A percentile compares a stretch with the other conserved stretches of the same genome.
Evolutionary conservation across 2,113 vertebrate species (phyloP).

Genomic region (Aptenodytes forsteri): DNA sequence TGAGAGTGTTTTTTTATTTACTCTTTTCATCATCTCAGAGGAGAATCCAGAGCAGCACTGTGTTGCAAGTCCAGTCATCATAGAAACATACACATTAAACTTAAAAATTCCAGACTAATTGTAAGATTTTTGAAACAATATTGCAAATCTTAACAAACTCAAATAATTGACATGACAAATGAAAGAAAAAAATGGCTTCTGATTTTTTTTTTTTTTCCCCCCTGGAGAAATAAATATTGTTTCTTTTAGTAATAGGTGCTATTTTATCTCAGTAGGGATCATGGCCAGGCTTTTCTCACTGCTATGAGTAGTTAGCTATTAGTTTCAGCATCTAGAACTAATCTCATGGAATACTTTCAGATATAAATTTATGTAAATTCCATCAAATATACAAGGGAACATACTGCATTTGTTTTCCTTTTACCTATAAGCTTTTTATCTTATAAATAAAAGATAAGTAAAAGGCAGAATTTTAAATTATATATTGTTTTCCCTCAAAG

Average conservation of each 20-base stretch:
- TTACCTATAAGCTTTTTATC: background rate
- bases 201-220: background rate
- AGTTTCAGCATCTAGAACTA: background rate
- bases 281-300: background rate
- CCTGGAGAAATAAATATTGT: background rate
- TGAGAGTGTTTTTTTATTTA: background rate
- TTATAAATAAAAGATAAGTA: background rate
- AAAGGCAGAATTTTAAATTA: background rate
- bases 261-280: background rate
- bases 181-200: background rate
- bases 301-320: background rate
- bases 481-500: background rate
- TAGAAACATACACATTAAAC: background rate
- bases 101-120: background rate
- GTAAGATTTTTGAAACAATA: background rate
- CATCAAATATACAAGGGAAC: background rate
- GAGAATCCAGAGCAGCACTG: background rate
- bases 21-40: background rate
- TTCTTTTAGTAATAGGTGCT: background rate
- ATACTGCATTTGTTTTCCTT: background rate
- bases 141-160: background rate
- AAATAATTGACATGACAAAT: background rate
- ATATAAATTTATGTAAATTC: background rate
- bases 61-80: background rate
- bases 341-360: background rate